phyloP scores from a whole-genome alignment of 2,888 invertebrate genomes.

The Amphimallon solstitiale region DNA sequence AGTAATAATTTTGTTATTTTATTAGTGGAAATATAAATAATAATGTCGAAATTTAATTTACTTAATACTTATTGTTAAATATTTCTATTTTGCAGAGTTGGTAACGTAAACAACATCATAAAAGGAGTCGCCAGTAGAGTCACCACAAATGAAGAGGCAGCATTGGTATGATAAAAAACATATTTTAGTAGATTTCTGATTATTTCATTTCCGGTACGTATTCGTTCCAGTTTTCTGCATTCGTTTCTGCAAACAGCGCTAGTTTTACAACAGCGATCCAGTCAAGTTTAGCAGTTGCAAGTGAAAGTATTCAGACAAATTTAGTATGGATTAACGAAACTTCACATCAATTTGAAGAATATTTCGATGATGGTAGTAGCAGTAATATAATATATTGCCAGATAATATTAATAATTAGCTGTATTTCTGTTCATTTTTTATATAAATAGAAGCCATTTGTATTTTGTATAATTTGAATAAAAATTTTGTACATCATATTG shows the following conservation, averaged over 20 bases:
- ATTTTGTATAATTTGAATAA: too few species aligned
- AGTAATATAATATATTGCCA: not conserved
- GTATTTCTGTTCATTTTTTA: not conserved
- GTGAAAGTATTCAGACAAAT: not conserved
- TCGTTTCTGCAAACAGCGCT: not conserved
- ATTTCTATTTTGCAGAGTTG: conserved; percentile 21
- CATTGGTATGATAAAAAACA: conserved; percentile 14
- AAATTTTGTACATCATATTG: too few species aligned
- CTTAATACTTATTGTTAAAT: too few species aligned
- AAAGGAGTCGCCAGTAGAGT: conserved; percentile 24
- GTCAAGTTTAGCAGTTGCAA: not conserved
- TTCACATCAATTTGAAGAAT: not conserved
- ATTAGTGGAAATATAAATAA: too few species aligned
- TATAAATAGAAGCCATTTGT: too few species aligned
- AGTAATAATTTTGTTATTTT: too few species aligned
- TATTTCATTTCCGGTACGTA: not conserved
- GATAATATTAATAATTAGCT: not conserved
- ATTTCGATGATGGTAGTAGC: not conserved
- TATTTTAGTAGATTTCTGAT: too few species aligned
- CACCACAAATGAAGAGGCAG: conserved; percentile 19
- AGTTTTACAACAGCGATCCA: conserved; percentile 17
- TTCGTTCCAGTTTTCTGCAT: conserved; percentile 20
- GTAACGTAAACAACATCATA: conserved; percentile 13
- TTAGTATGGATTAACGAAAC: conserved; percentile 10
- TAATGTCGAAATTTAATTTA: too few species aligned